Evolutionary conservation across 2,113 vertebrate species (phyloP), one percentile per base, ranked within the genome.

Genomic region (Pyrgilauda ruficollis): DNA sequence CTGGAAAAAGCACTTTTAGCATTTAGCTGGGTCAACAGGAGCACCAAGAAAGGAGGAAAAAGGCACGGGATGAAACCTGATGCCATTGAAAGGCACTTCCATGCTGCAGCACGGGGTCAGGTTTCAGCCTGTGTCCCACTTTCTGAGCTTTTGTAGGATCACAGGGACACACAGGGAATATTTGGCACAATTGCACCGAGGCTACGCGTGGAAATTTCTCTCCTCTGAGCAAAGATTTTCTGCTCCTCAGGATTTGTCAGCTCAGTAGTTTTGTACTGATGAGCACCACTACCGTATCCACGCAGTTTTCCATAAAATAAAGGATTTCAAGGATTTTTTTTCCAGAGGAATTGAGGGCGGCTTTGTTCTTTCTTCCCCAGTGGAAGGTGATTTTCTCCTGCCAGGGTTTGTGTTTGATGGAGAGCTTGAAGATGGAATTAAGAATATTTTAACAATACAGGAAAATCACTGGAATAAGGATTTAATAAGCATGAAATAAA

Each of bases 101-200:
- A n/a, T 2, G 61, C 50, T 87, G 53, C 69, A 92, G 64, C 76
- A 74, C 1, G 55, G 87, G 82, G 41, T 33, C 5, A 11, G 27
- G 8, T 61, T 80, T 61, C 84, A 94, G 70, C 39, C 68, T 4
- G 5, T 41, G 64, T 28, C 75, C 82, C 75, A 84, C 33, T 76
- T 90, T 93, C 67, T 64, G 83, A 74, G 19, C 47, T 84, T 93
- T 90, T 75, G 52, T 37, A 47, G 75, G 85, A 92, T 93, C 90
- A 93, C 10, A 90, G 72, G 79, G 59, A 58, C 90, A 61, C 82
- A n/a, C 82, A 19, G 87, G 78, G 79, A 96, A 55, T 35, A 77
- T 95, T 93, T 86, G 90, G 68, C 79, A 96, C 67, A 88, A 23
- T 81, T 84, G 84, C 50, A 67, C 31, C 1, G 3, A 72, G 62